Evolutionary conservation across 2,888 invertebrate genomes (phyloP).

Genomic region (Plutella xylostella): DNA sequence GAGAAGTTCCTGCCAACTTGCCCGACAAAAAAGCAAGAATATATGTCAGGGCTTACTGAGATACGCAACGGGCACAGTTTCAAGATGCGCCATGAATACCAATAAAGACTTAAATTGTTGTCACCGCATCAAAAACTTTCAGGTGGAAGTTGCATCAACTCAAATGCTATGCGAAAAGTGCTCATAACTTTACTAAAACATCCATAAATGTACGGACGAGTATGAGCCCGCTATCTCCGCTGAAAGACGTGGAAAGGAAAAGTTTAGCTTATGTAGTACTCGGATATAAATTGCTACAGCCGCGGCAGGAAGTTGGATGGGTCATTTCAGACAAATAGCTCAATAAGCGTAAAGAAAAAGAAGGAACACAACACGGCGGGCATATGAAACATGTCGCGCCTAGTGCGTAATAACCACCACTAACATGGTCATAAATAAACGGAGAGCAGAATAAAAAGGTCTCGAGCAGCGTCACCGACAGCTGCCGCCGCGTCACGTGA

Average conservation of each 20-base stretch:
- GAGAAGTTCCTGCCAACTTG: conserved; percentile 49
- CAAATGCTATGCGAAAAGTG: too few relatives aligned
- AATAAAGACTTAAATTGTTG: conserved; percentile 39
- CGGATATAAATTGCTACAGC: conserved; percentile 7
- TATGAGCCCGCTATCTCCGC: not conserved
- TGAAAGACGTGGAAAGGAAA: conserved; percentile 1
- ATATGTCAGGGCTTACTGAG: conserved; percentile 43
- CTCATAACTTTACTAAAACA: too few relatives aligned
- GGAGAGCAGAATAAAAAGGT: conserved; percentile 45
- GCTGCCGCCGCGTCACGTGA: conserved; percentile 50
- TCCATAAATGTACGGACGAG: not conserved
- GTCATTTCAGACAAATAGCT: conserved; percentile 34
- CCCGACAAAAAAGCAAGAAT: conserved; percentile 54
- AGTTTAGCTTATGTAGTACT: conserved; percentile 6
- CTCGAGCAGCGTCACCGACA: conserved; percentile 50
- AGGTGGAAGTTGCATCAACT: conserved; percentile 15
- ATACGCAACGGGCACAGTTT: conserved; percentile 42
- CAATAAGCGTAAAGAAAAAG: conserved; percentile 41
- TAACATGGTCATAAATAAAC: conserved; percentile 62
- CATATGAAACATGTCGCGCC: conserved; percentile 50
- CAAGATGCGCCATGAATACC: conserved; percentile 46
- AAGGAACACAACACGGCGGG: conserved; percentile 31
- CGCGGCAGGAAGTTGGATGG: conserved; percentile 21
- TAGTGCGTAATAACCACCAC: conserved; percentile 53
- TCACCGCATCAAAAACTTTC: conserved; percentile 30